Evolutionary conservation across 2,113 vertebrate genomes (phyloP).

Genomic region (Orthonyx spaldingii): DNA sequence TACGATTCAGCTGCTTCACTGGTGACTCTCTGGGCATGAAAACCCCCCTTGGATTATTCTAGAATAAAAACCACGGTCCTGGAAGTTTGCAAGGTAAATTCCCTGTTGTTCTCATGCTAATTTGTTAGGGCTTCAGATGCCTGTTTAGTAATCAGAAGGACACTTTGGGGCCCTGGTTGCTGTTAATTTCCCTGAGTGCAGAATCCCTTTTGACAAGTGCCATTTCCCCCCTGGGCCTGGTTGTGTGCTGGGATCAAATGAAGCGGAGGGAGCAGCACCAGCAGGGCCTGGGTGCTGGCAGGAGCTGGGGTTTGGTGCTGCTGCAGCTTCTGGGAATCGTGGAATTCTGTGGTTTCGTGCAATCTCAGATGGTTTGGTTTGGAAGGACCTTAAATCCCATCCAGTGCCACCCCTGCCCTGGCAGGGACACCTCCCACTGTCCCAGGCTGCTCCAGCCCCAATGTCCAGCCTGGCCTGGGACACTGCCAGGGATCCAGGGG

Average conservation of each 20-base stretch:
- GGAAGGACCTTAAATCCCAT: neutral
- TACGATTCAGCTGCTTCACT: neutral
- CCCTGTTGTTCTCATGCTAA: neutral
- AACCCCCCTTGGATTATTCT: neutral
- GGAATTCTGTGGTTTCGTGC: accelerated
- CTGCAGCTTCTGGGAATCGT: too few species aligned
- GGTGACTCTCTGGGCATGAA: neutral
- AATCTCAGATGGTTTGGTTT: neutral
- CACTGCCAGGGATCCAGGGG: neutral
- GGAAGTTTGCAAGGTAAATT: neutral
- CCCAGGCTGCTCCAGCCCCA: neutral
- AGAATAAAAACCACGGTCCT: accelerated
- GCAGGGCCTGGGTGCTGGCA: neutral
- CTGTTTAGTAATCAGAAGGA: neutral
- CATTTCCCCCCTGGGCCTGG: neutral
- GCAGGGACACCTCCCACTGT: neutral
- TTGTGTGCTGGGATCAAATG: neutral
- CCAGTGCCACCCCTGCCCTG: accelerated
- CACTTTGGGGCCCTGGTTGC: neutral
- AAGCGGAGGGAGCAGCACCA: neutral
- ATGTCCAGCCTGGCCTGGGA: neutral
- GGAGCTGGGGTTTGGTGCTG: neutral
- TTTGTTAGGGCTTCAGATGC: neutral
- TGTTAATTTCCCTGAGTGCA: neutral
- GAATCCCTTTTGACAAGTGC: constrained; percentile 27